Conservation (phyloP, 2,888 invertebrate genomes). For the Drosophila mettleri region DNA sequence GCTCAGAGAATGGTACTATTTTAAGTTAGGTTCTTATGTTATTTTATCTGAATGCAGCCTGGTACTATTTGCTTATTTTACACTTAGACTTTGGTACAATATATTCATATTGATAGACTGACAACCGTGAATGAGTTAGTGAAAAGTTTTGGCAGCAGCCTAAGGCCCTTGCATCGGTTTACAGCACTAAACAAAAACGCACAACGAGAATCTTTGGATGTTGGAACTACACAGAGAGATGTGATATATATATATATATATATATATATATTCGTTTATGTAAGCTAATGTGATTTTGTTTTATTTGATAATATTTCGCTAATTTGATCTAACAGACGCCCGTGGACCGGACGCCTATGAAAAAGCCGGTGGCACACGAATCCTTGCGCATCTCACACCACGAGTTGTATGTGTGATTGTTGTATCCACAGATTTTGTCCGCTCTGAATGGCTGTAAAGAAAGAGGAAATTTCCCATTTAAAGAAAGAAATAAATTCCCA, state of each 20-base stretch:
- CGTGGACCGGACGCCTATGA: constrained; percentile 89
- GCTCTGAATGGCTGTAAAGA: constrained; percentile 71
- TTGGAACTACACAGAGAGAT: constrained; percentile 63
- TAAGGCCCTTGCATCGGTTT: constrained; percentile 46
- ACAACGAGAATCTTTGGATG: constrained; percentile 78
- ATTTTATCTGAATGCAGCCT: no score
- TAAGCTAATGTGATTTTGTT: constrained; percentile 41
- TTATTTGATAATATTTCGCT: constrained; percentile 45
- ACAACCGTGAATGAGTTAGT: constrained; percentile 20
- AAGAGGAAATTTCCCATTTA: constrained; percentile 28
- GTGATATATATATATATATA: constrained; percentile 26
- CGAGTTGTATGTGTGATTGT: constrained; percentile 90
- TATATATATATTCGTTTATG: constrained; percentile 15
- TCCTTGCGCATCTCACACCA: constrained; percentile 93
- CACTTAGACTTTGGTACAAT: background rate
- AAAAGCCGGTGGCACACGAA: constrained; percentile 90
- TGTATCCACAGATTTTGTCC: constrained; percentile 89
- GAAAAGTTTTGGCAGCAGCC: constrained; percentile 43
- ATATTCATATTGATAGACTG: background rate
- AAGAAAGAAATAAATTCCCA: background rate
- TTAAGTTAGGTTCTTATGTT: no score
- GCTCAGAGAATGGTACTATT: no score
- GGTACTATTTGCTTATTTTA: no score
- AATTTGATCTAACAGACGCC: constrained; percentile 86
- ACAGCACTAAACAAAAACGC: constrained; percentile 57